phyloP scores from a whole-genome alignment of 2,113 vertebrate species.

The Cynopterus brachyotis region DNA sequence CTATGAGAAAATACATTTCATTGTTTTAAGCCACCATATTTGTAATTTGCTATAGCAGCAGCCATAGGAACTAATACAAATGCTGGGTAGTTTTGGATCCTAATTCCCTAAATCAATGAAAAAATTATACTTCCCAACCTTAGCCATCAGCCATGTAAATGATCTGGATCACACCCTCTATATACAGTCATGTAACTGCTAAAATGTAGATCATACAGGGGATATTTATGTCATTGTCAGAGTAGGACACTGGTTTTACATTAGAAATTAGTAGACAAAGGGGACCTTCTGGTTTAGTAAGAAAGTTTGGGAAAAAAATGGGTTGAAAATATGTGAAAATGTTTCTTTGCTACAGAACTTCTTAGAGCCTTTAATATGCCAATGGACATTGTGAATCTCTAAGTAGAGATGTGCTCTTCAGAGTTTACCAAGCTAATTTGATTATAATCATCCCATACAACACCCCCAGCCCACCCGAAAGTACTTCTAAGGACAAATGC shows the following conservation, averaged over 20 bases:
- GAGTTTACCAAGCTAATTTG: neutral
- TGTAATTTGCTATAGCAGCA: neutral
- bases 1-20: neutral
- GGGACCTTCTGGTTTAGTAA: neutral
- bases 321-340: neutral
- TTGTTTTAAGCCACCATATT: neutral
- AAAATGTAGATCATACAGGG: neutral
- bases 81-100: neutral
- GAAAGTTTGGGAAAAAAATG: neutral
- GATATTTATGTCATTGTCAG: too few relatives aligned
- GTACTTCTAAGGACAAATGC: neutral
- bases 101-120: neutral
- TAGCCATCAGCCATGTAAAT: neutral
- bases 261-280: neutral
- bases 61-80: neutral
- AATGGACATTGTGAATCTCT: too few relatives aligned
- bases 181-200: neutral
- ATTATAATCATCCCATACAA: neutral
- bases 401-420: neutral
- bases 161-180: neutral
- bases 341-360: neutral
- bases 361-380: neutral
- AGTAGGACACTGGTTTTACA: neutral
- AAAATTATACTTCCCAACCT: neutral
- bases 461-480: neutral